Evolutionary conservation across 1,140 invertebrate species (phyloP), one percentile per base, ranked within the genome.

Genomic region (Drosophila nigrodunni): DNA sequence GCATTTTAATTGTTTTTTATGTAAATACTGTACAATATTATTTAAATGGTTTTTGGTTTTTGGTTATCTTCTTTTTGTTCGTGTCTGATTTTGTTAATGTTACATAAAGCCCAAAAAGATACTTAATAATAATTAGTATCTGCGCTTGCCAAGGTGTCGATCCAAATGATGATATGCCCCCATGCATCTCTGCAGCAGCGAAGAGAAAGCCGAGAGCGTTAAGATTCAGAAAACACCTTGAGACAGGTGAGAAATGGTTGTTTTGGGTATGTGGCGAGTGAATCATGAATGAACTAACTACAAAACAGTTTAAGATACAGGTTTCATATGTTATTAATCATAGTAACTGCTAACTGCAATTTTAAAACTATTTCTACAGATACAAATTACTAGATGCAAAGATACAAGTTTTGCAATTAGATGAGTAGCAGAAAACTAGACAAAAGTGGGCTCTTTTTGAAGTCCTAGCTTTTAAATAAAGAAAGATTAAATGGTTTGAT

Each of bases 111-210:
- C 54, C 65, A 64, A 87, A 82, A 74, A 79, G 79, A 82, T 82
- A 83, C 83, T 83, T 78, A 77, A 87, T 88, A 87, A 77, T 87
- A 87, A 86, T 88, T 88, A 86, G 83, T 86, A 79, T 82, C 68
- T 79, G 70, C 72, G 81, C 77, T 54, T 43, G 77, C 61, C 77
- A 66, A 82, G 82, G 82, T 87, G 83, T 80, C 71, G 83, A 87
- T 69, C 49, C 54, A 64, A 59, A 71, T 57, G 72, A 74, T 62
- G 72, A 62, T 70, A 50, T 9, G 25, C 13, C 43, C 37, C 21
- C 66, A 68, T 73, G 49, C 13, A 46, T 61, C 60, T 86, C 25
- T 30, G 25, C 25, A 30, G 25, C 25, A 30, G 25, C 25, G 69
- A 65, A 77, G 80, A 80, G 80, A 83, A 83, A 83, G 80, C 80